Evolutionary conservation across 2,797 vertebrate species (phyloP).

Genomic region (Crax fasciolata): DNA sequence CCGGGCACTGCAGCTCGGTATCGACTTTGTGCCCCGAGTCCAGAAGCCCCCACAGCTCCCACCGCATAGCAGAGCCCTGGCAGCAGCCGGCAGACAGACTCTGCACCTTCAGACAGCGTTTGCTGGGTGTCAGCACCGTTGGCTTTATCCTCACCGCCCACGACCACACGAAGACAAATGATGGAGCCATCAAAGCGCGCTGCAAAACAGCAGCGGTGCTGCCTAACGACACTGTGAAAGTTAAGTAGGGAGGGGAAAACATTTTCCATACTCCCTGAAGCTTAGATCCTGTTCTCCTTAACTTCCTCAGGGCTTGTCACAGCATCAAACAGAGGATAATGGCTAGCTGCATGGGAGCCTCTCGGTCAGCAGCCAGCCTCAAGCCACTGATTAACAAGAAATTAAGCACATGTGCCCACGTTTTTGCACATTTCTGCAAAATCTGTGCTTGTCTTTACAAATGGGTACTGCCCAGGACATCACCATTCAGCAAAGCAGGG

Average conservation of each 20-base stretch:
- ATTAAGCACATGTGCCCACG: not conserved
- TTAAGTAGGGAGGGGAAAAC: not conserved
- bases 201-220: not conserved
- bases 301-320: not conserved
- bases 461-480: not conserved
- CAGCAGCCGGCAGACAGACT: not conserved
- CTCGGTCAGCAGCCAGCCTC: not conserved
- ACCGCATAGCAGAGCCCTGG: not conserved
- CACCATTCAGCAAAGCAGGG: accelerated
- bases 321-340: not conserved
- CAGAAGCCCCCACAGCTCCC: not conserved
- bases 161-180: not conserved
- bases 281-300: not conserved
- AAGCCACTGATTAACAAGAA: not conserved
- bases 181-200: not conserved
- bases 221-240: not conserved
- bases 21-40: not conserved
- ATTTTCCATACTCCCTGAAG: not conserved
- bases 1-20: not conserved
- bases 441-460: too few relatives aligned
- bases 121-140: not conserved
- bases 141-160: not conserved
- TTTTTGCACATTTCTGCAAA: too few relatives aligned
- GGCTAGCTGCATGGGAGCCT: not conserved
- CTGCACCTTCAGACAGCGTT: not conserved